phyloP scores from a whole-genome alignment of 1,140 invertebrate genomes.

The Drosophila sproati region DNA sequence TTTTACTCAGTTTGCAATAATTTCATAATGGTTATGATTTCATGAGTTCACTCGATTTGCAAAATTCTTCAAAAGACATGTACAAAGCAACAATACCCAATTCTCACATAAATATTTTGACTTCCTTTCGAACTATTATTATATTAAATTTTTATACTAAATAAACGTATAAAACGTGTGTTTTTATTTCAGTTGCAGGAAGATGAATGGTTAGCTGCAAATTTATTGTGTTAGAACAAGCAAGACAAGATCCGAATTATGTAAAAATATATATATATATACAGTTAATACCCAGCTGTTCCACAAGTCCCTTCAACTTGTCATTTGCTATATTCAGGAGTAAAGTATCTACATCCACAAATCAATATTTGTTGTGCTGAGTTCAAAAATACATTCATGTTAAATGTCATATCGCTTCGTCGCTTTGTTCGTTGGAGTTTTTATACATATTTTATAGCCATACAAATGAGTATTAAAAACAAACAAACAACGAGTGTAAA shows the following conservation, averaged over 20 bases:
- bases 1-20: conserved; percentile 29
- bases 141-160: conserved; percentile 30
- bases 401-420: neutral
- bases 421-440: neutral
- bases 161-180: conserved; percentile 57
- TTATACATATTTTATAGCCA: neutral
- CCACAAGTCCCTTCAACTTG: conserved; percentile 18
- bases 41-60: conserved; percentile 9
- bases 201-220: conserved; percentile 84
- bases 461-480: conserved; percentile 1
- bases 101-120: conserved; percentile 35
- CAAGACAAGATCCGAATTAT: conserved; percentile 14
- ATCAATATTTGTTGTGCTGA: neutral
- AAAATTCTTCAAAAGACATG: conserved; percentile 19
- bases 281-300: conserved; percentile 8
- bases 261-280: conserved; percentile 12
- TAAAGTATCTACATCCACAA: neutral
- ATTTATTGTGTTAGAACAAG: conserved; percentile 83
- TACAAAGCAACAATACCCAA: conserved; percentile 54
- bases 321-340: conserved; percentile 13
- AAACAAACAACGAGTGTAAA: conserved; percentile 10
- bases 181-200: conserved; percentile 84
- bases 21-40: conserved; percentile 23
- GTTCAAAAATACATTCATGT: conserved; percentile 27
- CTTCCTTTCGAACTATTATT: conserved; percentile 20